These are phyloP conservation scores for Aphelocoma californica DNA, from an alignment of 2,797 vertebrate species.

Conservation along the genomic window DNA sequence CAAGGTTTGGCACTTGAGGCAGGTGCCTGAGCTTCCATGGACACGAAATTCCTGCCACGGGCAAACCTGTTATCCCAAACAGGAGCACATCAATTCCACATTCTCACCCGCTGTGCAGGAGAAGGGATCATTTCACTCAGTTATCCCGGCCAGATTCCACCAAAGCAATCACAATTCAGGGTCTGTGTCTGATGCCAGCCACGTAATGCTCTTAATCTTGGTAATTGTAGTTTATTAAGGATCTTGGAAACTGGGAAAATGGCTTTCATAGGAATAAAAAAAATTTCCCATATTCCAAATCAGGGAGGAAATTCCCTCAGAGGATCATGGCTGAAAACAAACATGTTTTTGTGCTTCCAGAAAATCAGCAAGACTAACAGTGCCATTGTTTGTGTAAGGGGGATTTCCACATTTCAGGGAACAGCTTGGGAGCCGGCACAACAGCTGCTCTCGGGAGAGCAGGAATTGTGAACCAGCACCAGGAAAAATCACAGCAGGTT, in stretches of 20 bases:
- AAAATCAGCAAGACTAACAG: conserved; percentile 64
- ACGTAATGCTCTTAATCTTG: conserved; percentile 27
- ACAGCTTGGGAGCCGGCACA: conserved; percentile 24
- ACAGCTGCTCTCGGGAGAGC: background rate
- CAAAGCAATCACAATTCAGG: background rate
- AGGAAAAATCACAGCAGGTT: background rate
- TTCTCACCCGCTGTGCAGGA: background rate
- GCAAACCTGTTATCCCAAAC: background rate
- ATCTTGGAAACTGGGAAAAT: conserved; percentile 67
- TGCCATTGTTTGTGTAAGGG: conserved; percentile 67
- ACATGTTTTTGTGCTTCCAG: conserved; percentile 74
- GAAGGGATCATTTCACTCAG: background rate
- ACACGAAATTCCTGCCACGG: background rate
- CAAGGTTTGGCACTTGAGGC: background rate
- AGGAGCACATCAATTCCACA: background rate
- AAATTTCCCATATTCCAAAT: background rate
- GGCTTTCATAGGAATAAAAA: conserved; percentile 36
- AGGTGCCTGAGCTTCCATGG: background rate
- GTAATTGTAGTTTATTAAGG: conserved; percentile 47
- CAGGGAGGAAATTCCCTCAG: conserved; percentile 73
- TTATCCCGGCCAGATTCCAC: background rate
- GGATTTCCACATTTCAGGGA: conserved; percentile 77
- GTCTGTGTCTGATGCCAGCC: conserved; percentile 20
- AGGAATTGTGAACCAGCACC: background rate
- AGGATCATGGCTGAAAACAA: conserved; percentile 73